Conservation (phyloP, 2,113 vertebrate genomes). For the Cynopterus brachyotis region DNA sequence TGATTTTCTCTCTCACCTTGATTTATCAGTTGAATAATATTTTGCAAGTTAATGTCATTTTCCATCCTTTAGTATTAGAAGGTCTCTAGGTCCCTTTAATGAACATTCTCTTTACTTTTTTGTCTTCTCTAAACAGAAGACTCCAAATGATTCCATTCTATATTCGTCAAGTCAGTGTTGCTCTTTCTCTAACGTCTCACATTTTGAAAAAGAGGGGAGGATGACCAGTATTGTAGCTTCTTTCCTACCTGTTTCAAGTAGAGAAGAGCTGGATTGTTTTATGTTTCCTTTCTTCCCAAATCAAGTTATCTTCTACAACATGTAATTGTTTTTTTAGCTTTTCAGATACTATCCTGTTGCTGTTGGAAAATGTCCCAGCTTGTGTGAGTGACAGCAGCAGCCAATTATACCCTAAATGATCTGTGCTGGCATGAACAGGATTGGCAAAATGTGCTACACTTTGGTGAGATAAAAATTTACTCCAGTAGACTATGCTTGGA, state of each 20-base stretch:
- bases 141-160: neutral
- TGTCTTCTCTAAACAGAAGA: neutral
- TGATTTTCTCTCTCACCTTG: neutral
- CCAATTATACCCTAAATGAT: constrained; percentile 13
- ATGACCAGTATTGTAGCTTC: neutral
- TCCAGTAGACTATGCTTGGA: neutral
- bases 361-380: constrained; percentile 7
- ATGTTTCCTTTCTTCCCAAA: neutral
- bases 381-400: neutral
- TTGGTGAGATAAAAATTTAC: constrained; percentile 25
- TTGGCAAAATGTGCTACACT: neutral
- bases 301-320: neutral
- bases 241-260: neutral
- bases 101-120: neutral
- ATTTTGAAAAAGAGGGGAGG: neutral
- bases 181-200: neutral
- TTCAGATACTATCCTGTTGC: neutral
- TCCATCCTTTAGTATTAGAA: neutral
- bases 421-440: neutral
- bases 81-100: neutral
- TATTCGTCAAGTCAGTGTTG: neutral
- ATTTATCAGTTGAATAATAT: neutral
- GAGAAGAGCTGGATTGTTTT: neutral
- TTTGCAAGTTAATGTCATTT: neutral
- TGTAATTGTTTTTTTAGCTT: neutral